Conservation (phyloP, 2,113 vertebrate genomes). For the Pachypanchax playfairii region DNA sequence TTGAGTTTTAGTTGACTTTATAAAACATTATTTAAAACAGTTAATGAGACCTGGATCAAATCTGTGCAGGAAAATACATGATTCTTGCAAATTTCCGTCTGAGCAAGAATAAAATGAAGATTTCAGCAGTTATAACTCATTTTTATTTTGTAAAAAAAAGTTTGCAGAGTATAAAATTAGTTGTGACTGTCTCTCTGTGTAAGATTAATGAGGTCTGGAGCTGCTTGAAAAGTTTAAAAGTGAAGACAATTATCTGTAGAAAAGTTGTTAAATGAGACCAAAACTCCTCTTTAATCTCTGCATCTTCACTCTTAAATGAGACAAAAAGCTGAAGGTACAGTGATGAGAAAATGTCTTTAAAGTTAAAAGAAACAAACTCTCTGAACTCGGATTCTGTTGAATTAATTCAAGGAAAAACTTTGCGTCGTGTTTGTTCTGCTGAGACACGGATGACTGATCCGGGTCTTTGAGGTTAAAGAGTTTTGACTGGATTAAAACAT, state of each 20-base stretch:
- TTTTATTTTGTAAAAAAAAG: background rate
- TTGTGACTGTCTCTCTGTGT: background rate
- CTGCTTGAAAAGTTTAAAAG: background rate
- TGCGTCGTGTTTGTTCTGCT: background rate
- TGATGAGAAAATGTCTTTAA: background rate
- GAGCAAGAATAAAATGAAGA: background rate
- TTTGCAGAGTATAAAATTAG: background rate
- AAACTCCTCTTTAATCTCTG: background rate
- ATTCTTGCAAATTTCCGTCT: background rate
- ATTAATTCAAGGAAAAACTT: background rate
- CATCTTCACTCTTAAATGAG: background rate
- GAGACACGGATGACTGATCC: background rate
- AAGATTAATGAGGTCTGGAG: background rate
- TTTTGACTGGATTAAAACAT: background rate
- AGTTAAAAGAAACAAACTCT: background rate
- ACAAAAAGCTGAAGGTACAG: background rate
- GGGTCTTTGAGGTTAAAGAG: no score
- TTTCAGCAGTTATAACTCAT: background rate
- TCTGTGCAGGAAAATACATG: background rate
- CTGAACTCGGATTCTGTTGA: background rate
- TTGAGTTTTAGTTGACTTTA: no score
- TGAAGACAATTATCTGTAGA: no score
- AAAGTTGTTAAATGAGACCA: background rate
- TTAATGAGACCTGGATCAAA: background rate
- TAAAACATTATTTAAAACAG: no score